A percentile compares a stretch with the other conserved stretches of the same genome.
These are phyloP conservation scores for Urocyon cinereoargenteus DNA, from an alignment of 2,797 vertebrate genomes.

Conservation along the genomic window DNA sequence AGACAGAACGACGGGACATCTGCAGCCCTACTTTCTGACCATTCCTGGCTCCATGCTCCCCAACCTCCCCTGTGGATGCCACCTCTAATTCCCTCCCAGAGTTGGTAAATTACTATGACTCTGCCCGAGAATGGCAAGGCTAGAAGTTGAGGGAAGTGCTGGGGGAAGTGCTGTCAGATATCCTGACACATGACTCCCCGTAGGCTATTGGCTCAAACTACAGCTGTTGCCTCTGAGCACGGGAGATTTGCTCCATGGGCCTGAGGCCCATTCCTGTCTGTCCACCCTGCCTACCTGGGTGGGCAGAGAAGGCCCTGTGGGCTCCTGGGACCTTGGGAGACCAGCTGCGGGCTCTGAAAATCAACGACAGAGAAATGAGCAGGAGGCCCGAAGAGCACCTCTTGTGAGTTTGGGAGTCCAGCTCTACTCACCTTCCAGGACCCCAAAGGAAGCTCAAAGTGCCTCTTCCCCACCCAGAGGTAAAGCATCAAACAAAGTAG, in stretches of 20 bases:
- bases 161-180: rapidly evolving
- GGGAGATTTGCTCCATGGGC: background rate
- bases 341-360: slow-evolving; percentile 61
- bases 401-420: background rate
- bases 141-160: background rate
- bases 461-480: background rate
- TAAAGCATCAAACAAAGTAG: background rate
- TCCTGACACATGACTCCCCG: rapidly evolving
- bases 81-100: background rate
- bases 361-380: slow-evolving; percentile 35
- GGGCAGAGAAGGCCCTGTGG: background rate
- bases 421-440: background rate
- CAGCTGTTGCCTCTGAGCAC: background rate
- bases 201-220: background rate
- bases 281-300: slow-evolving; percentile 68
- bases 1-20: rapidly evolving
- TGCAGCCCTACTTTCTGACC: background rate
- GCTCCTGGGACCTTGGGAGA: slow-evolving; percentile 55
- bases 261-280: background rate
- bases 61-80: no score
- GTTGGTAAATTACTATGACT: background rate
- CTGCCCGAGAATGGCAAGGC: background rate
- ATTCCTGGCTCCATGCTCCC: background rate
- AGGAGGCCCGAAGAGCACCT: background rate
- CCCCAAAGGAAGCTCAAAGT: background rate